phyloP scores from a whole-genome alignment of 2,113 vertebrate genomes.

The Xerus inauris region DNA sequence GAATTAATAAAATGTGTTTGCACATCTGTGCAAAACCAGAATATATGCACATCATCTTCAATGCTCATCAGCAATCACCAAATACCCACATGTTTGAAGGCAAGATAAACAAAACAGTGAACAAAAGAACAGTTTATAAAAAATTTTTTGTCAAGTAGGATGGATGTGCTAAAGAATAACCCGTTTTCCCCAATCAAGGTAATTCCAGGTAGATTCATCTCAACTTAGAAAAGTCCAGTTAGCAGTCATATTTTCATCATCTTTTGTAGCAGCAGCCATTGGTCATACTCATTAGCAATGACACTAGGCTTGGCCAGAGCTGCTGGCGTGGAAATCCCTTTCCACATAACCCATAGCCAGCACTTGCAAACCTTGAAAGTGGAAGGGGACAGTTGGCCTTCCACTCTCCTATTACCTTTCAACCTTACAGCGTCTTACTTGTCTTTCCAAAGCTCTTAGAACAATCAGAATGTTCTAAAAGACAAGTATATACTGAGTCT shows the following conservation, averaged over 20 bases:
- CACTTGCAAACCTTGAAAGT: background rate
- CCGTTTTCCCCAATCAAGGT: background rate
- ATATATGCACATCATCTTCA: background rate
- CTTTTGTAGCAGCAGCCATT: background rate
- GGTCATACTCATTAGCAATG: slow-evolving; percentile 24
- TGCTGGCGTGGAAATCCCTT: background rate
- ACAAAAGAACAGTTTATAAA: background rate
- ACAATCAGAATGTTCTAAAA: background rate
- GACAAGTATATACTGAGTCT: background rate
- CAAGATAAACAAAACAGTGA: background rate
- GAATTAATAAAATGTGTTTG: slow-evolving; percentile 56
- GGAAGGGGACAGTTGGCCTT: background rate
- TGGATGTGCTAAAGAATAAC: background rate
- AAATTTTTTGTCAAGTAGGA: background rate
- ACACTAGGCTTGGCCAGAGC: background rate
- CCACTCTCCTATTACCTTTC: background rate
- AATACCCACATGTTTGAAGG: background rate
- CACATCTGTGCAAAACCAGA: slow-evolving; percentile 7
- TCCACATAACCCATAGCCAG: background rate
- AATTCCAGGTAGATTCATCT: background rate
- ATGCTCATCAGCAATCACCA: background rate
- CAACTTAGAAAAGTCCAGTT: background rate
- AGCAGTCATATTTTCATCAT: background rate
- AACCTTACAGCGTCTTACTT: background rate
- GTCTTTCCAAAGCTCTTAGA: background rate